Conservation (phyloP, 1,140 invertebrate species). For the Conus ventricosus region DNA sequence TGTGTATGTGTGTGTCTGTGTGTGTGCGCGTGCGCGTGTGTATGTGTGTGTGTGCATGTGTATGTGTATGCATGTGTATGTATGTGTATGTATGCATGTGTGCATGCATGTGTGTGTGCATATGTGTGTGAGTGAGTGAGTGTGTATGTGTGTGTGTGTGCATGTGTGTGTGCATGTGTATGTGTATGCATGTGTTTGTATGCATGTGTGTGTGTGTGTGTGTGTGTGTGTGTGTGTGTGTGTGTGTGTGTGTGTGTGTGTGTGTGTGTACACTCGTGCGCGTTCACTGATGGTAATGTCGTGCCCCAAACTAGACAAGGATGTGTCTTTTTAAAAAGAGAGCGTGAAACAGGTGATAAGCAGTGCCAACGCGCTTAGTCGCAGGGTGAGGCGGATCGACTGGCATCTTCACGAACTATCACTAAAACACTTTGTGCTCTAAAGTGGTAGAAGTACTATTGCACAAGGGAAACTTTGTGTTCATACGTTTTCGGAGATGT, state of each 20-base stretch:
- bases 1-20: too few species aligned
- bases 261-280: neutral
- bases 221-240: neutral
- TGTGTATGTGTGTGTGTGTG: neutral
- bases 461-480: too few species aligned
- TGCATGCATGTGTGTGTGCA: neutral
- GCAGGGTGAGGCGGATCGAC: neutral
- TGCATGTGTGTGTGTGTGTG: neutral
- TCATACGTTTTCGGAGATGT: too few species aligned
- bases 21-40: too few species aligned
- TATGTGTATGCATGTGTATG: neutral
- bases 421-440: too few species aligned
- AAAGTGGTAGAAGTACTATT: too few species aligned
- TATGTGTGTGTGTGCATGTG: too few species aligned
- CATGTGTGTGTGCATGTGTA: too few species aligned
- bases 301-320: too few species aligned
- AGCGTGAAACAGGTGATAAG: neutral
- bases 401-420: too few species aligned
- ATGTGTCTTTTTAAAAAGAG: neutral
- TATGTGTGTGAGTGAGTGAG: constrained; percentile 1
- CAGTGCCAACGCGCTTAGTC: neutral
- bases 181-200: too few species aligned
- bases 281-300: too few species aligned
- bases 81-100: constrained; percentile 16
- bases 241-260: neutral